Percentiles rank a stretch among this genome's conserved stretches.
These are phyloP conservation scores for Caenorhabditis sp. DNA, from an alignment of 2,888 invertebrate species.

Conservation along the genomic window DNA sequence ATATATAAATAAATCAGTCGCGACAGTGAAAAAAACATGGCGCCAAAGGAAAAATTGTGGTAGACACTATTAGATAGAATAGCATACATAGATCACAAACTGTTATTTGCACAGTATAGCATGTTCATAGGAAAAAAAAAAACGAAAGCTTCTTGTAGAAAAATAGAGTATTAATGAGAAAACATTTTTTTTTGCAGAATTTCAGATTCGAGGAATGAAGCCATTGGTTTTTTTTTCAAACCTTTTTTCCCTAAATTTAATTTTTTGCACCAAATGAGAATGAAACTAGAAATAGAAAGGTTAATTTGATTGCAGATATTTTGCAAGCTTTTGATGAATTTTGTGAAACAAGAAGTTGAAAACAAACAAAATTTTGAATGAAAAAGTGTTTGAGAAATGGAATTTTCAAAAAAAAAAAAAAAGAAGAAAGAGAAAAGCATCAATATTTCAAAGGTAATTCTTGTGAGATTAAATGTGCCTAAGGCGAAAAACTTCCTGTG, in stretches of 20 bases:
- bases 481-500: not conserved
- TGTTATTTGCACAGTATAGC: not conserved
- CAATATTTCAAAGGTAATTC: constrained; percentile 29
- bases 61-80: constrained; percentile 1
- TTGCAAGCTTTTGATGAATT: no score
- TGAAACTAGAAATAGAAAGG: no score
- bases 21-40: not conserved
- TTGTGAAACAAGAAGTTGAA: not conserved
- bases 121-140: not conserved
- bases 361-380: constrained; percentile 1
- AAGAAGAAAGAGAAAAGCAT: constrained; percentile 10
- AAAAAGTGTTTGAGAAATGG: no score
- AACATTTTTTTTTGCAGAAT: no score
- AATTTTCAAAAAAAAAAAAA: constrained; percentile 2
- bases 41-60: not conserved
- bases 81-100: constrained; percentile 3
- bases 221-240: no score
- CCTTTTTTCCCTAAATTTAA: no score
- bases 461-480: not conserved
- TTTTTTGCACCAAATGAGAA: no score
- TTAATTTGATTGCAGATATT: no score
- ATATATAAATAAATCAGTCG: not conserved
- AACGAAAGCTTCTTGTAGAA: not conserved
- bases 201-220: no score
- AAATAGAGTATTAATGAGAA: no score